Conservation (phyloP, 2,888 invertebrate species). For the Chirona hameri region DNA sequence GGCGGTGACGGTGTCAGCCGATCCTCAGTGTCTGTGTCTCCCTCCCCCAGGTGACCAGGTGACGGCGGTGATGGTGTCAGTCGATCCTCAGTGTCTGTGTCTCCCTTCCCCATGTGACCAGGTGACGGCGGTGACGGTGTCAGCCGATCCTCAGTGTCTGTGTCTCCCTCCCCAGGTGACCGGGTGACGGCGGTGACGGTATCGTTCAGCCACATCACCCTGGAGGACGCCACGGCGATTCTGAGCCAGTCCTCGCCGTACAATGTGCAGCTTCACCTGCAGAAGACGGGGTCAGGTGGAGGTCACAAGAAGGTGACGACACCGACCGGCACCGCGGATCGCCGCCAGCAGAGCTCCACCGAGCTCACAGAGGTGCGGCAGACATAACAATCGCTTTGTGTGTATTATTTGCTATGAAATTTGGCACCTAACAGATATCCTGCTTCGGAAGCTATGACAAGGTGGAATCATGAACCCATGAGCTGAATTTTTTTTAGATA, state of each 20-base stretch:
- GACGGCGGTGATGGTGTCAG: too few relatives aligned
- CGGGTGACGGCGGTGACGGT: slow-evolving; percentile 81
- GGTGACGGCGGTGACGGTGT: too few relatives aligned
- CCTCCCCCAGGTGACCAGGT: too few relatives aligned
- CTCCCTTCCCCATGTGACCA: too few relatives aligned
- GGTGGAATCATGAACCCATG: too few relatives aligned
- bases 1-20: slow-evolving; percentile 79
- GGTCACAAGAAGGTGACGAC: not conserved
- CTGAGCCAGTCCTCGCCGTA: slow-evolving; percentile 88
- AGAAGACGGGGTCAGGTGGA: slow-evolving; percentile 43
- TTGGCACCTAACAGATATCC: too few relatives aligned
- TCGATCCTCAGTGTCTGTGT: too few relatives aligned
- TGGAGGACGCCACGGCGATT: slow-evolving; percentile 84
- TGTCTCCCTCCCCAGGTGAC: slow-evolving; percentile 62
- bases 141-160: not conserved
- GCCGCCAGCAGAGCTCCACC: slow-evolving; percentile 69
- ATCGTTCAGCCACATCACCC: slow-evolving; percentile 80
- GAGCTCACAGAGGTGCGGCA: slow-evolving; percentile 61
- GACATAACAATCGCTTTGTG: too few relatives aligned
- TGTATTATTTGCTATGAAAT: too few relatives aligned
- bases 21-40: too few relatives aligned
- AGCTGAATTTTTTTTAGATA: too few relatives aligned
- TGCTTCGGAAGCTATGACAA: too few relatives aligned
- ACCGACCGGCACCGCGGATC: not conserved
- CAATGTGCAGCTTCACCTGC: slow-evolving; percentile 73